Conservation (phyloP, 1,140 invertebrate species). For the Solenopsis fugax region DNA sequence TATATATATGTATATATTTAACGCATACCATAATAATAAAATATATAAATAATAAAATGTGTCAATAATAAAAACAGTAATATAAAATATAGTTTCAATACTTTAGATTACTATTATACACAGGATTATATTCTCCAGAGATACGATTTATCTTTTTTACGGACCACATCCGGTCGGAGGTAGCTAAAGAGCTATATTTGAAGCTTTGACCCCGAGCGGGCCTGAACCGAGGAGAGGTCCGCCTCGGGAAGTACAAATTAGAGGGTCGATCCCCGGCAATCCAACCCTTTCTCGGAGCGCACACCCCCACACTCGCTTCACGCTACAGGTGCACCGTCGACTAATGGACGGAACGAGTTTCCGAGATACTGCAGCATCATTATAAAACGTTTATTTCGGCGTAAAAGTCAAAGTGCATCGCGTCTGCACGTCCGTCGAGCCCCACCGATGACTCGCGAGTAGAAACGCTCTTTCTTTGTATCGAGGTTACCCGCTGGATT, state of each 20-base stretch:
- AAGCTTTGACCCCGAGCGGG: slow-evolving; percentile 60
- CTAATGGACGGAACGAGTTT: slow-evolving; percentile 78
- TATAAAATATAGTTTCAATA: not conserved
- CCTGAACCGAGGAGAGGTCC: slow-evolving; percentile 59
- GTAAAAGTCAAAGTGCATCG: slow-evolving; percentile 78
- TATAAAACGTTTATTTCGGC: slow-evolving; percentile 79
- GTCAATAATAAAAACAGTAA: not conserved
- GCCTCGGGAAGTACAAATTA: slow-evolving; percentile 73
- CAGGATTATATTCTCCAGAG: slow-evolving; percentile 29
- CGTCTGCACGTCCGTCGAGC: slow-evolving; percentile 44
- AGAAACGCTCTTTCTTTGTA: slow-evolving; percentile 66
- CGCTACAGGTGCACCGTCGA: slow-evolving; percentile 72
- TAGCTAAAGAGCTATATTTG: slow-evolving; percentile 62
- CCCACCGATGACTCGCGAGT: slow-evolving; percentile 72
- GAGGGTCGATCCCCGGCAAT: slow-evolving; percentile 66
- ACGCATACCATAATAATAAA: not conserved
- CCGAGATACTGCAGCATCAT: slow-evolving; percentile 78
- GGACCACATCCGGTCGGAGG: slow-evolving; percentile 2
- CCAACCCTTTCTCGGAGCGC: slow-evolving; percentile 70
- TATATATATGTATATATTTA: no score
- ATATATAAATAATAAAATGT: no score
- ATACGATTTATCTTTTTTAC: slow-evolving; percentile 47
- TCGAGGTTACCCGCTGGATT: slow-evolving; percentile 62
- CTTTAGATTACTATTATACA: slow-evolving; percentile 22
- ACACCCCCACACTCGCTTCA: slow-evolving; percentile 61